Conservation (phyloP, 2,888 invertebrate genomes). For the Mylabris sibirica region DNA sequence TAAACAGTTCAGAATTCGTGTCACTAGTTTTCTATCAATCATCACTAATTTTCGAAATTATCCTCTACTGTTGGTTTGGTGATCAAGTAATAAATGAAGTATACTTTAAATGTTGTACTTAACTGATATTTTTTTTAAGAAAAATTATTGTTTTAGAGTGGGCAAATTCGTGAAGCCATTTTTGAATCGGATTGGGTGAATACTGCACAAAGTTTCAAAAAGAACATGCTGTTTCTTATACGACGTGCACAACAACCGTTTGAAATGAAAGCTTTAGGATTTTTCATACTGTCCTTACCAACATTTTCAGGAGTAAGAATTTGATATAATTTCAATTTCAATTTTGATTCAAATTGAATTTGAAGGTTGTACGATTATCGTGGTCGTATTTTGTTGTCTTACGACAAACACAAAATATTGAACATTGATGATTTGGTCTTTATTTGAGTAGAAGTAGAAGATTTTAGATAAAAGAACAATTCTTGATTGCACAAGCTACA, state of each 20-base stretch:
- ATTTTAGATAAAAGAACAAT: no score
- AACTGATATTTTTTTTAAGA: not conserved
- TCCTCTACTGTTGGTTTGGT: slow-evolving; percentile 2
- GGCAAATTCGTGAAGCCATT: not conserved
- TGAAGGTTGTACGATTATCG: not conserved
- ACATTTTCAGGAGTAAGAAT: not conserved
- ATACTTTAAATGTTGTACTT: not conserved
- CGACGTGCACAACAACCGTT: not conserved
- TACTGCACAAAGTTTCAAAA: not conserved
- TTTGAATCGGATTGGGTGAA: not conserved
- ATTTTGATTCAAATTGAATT: not conserved
- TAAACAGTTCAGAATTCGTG: not conserved
- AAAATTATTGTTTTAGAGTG: not conserved
- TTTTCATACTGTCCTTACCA: not conserved
- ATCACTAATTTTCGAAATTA: not conserved
- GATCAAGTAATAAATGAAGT: not conserved
- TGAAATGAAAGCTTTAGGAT: not conserved
- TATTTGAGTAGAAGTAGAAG: no score
- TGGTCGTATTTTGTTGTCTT: not conserved
- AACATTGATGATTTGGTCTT: not conserved
- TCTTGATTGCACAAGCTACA: no score
- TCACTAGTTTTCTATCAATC: not conserved
- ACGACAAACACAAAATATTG: not conserved
- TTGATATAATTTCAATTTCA: not conserved
- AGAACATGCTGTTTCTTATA: not conserved